Conservation (phyloP, 2,113 vertebrate species). For the Formicarius rufipectus region DNA sequence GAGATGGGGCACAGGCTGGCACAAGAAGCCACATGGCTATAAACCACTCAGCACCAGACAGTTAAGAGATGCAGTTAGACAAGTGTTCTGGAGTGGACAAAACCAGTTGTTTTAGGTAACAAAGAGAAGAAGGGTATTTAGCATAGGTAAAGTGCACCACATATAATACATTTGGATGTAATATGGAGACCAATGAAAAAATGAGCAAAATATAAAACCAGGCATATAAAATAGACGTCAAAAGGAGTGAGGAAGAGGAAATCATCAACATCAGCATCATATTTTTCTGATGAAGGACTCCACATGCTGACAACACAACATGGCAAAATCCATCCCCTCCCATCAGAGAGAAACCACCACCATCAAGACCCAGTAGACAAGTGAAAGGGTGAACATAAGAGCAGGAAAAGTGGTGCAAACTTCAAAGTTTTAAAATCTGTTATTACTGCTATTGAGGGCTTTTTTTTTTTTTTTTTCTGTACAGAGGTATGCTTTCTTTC, state of each 20-base stretch:
- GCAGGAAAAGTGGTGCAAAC: neutral
- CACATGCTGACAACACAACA: neutral
- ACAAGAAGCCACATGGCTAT: neutral
- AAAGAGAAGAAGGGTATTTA: neutral
- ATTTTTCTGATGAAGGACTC: neutral
- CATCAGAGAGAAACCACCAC: neutral
- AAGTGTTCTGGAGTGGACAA: neutral
- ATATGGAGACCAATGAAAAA: neutral
- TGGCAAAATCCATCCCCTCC: fast-evolving
- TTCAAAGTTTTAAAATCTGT: neutral
- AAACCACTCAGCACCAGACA: neutral
- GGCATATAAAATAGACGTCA: neutral
- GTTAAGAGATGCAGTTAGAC: neutral
- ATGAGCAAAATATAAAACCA: neutral
- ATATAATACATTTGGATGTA: neutral
- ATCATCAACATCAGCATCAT: neutral
- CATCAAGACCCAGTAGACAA: neutral
- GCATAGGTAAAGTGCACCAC: neutral
- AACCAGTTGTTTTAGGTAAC: neutral
- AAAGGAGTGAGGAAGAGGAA: neutral
- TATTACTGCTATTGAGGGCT: neutral
- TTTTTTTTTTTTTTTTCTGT: neutral
- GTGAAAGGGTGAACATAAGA: neutral
- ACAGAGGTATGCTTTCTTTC: neutral
- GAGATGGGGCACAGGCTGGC: neutral